phyloP scores from a whole-genome alignment of 2,888 invertebrate species.

The Eueremaeus valkanovi region DNA sequence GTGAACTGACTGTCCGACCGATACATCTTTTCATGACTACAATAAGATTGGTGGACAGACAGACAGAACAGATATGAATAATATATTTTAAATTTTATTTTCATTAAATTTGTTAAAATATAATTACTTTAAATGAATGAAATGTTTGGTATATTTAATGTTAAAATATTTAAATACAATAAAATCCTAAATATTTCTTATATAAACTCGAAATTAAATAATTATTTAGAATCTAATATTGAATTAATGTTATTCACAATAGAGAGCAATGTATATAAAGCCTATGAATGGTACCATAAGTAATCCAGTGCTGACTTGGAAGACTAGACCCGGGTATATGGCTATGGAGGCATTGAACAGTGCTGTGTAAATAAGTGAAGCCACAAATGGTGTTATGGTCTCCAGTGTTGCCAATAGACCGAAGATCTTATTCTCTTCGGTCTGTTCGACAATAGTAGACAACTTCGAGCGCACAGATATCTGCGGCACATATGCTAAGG shows the following conservation, averaged over 20 bases:
- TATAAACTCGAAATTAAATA: too few species aligned
- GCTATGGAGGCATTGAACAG: constrained; percentile 21
- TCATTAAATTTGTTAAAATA: too few species aligned
- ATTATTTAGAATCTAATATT: too few species aligned
- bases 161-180: too few species aligned
- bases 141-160: too few species aligned
- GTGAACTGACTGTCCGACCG: too few species aligned
- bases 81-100: too few species aligned
- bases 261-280: constrained; percentile 21
- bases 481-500: constrained; percentile 6
- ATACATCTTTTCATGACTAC: too few species aligned
- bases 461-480: constrained; percentile 33
- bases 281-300: constrained; percentile 18
- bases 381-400: constrained; percentile 25
- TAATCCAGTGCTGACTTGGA: constrained; percentile 27
- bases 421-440: constrained; percentile 35
- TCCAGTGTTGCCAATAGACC: constrained; percentile 36
- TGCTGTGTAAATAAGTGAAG: constrained; percentile 5
- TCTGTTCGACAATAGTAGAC: not conserved
- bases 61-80: too few species aligned
- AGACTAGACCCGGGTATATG: constrained; percentile 32
- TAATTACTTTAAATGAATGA: too few species aligned
- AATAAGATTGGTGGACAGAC: too few species aligned
- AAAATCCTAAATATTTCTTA: too few species aligned
- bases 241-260: not conserved